Evolutionary conservation across 2,797 vertebrate genomes (phyloP), one percentile per base, ranked within the genome.

Genomic region (Lophius americanus): DNA sequence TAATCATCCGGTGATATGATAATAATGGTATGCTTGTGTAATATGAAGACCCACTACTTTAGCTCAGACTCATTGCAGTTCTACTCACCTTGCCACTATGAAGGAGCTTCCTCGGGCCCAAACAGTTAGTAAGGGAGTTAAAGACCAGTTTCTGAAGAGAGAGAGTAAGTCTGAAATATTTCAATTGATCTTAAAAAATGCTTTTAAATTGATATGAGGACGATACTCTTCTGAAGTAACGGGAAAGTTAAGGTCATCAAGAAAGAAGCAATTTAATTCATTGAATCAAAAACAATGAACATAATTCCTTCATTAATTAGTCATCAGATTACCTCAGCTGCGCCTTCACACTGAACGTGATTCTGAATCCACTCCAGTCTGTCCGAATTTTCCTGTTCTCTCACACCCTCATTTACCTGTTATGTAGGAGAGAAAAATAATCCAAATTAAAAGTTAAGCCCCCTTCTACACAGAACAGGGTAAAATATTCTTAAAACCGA

Each of bases 71-170:
- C 8, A 1, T 0, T 9, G 13, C 7, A 14, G 11, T 23, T 33
- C 48, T 50, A 64, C 79, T 80, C 69, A 92, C 91, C 75, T 96
- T 97, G 3, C 98, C 97, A 0, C 95, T 96, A 90, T 99, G 95
- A 78, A 99, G 89, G 48, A 99, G 92, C 51, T 98, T 99, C 70
- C 98, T 93, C 33, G 98, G 98, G 1, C 98, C 98, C 94, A 99
- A 88, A 89, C 97, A 98, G 93, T 98, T 99, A 35, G 98, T 99
- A 47, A 99, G 92, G 43, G 98, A 99, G 90, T 98, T 96, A 88
- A 99, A 99, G 55, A 95, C 89, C 0, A 98, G 86, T 92, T 96
- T 90, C 97, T 97, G 81, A 75, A 64, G 52, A 48, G 52, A 52
- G 32, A 76, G 2, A 62, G 5, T 6, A 5, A 65, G 3, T 42